Evolutionary conservation across 2,888 invertebrate species (phyloP).

Genomic region (Drosophila mettleri): DNA sequence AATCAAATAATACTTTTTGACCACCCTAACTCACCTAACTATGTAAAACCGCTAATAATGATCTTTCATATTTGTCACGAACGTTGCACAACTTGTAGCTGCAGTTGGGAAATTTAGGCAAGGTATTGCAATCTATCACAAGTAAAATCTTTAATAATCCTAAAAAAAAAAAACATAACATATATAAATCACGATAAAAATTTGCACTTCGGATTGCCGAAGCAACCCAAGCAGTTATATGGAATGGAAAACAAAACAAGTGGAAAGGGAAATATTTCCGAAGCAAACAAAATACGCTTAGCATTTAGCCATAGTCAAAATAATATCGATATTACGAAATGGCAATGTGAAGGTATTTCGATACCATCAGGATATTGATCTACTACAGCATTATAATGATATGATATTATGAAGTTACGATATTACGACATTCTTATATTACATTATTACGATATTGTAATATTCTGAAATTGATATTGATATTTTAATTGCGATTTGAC

Average conservation of each 20-base stretch:
- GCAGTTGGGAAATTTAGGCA: constrained; percentile 84
- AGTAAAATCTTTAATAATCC: constrained; percentile 18
- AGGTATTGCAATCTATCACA: constrained; percentile 71
- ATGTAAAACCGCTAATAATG: constrained; percentile 44
- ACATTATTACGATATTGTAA: not conserved
- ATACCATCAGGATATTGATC: not conserved
- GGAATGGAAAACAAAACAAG: no score
- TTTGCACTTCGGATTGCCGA: constrained; percentile 37
- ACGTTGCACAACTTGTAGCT: constrained; percentile 70
- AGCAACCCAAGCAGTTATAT: constrained; percentile 30
- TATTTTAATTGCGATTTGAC: no score
- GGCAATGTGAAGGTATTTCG: not conserved
- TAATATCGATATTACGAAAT: not conserved
- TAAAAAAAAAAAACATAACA: constrained; percentile 8
- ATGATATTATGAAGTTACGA: not conserved
- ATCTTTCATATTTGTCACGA: constrained; percentile 60
- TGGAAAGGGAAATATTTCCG: not conserved
- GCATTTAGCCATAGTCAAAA: no score
- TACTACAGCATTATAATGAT: no score
- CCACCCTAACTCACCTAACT: constrained; percentile 13
- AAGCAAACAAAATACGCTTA: not conserved
- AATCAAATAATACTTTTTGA: constrained; percentile 14
- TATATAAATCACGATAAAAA: not conserved
- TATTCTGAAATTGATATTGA: no score
- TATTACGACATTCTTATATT: not conserved